phyloP scores from a whole-genome alignment of 2,888 invertebrate species.

The Dione juno region DNA sequence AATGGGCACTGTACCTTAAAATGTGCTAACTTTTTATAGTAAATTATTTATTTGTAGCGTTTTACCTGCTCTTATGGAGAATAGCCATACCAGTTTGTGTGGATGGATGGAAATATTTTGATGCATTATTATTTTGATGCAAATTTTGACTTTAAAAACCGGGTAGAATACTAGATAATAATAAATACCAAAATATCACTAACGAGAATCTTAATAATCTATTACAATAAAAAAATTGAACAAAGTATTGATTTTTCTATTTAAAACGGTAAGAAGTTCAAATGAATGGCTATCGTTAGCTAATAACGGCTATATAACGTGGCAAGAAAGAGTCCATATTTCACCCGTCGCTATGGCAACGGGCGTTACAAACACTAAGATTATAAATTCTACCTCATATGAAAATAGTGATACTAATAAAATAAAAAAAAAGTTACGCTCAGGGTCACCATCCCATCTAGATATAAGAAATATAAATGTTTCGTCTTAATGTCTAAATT shows the following conservation, averaged over 20 bases:
- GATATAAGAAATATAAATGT: neutral
- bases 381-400: slow-evolving; percentile 42
- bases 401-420: slow-evolving; percentile 42
- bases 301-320: slow-evolving; percentile 72
- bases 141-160: too few relatives aligned
- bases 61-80: too few relatives aligned
- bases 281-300: slow-evolving; percentile 74
- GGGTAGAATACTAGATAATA: neutral
- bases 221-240: neutral
- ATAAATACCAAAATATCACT: neutral
- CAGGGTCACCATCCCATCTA: slow-evolving; percentile 34
- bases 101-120: too few relatives aligned
- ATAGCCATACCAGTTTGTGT: too few relatives aligned
- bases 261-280: slow-evolving; percentile 46
- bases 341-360: slow-evolving; percentile 75
- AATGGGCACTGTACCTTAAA: too few relatives aligned
- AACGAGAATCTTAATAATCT: neutral
- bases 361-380: slow-evolving; percentile 69
- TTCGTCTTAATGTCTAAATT: neutral
- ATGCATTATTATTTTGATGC: too few relatives aligned
- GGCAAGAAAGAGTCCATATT: slow-evolving; percentile 74
- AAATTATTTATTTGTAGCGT: too few relatives aligned
- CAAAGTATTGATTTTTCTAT: slow-evolving; percentile 29
- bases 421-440: slow-evolving; percentile 29
- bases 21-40: too few relatives aligned